A percentile compares a stretch with the other conserved stretches of the same genome.
These are phyloP conservation scores for Kradibia gibbosae DNA, from an alignment of 1,140 invertebrate species.

Conservation along the genomic window DNA sequence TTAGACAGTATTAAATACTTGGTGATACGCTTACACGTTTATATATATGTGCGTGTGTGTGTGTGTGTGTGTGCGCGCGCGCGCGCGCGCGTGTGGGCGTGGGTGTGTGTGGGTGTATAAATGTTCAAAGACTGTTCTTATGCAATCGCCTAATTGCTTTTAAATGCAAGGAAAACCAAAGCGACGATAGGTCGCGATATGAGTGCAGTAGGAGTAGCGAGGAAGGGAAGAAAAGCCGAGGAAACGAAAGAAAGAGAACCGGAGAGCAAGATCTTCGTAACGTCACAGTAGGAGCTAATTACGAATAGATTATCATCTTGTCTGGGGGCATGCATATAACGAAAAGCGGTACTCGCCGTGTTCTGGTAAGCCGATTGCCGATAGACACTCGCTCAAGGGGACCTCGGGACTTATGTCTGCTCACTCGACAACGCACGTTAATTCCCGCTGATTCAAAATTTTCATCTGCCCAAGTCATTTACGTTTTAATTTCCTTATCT, in stretches of 20 bases:
- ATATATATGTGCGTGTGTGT: too few relatives aligned
- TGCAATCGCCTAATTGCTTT: slow-evolving; percentile 54
- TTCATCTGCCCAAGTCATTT: not conserved
- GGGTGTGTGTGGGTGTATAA: slow-evolving; percentile 40
- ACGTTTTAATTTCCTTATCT: not conserved
- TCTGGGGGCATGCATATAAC: slow-evolving; percentile 10
- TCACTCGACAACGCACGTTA: not conserved
- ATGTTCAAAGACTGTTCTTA: too few relatives aligned
- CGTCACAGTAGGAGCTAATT: slow-evolving; percentile 54
- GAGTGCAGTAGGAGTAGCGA: not conserved
- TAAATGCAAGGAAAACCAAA: slow-evolving; percentile 51
- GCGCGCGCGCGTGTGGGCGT: not conserved
- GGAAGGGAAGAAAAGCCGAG: not conserved
- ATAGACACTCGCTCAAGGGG: not conserved
- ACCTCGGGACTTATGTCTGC: not conserved
- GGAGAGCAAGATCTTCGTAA: slow-evolving; percentile 1
- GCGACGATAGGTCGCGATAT: not conserved
- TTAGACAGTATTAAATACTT: too few relatives aligned
- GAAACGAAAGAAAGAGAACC: too few relatives aligned
- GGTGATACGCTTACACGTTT: too few relatives aligned
- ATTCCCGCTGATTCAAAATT: not conserved
- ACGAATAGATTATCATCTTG: slow-evolving; percentile 57
- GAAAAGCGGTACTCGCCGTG: not conserved
- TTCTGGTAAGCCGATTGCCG: not conserved
- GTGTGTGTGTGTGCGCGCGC: too few relatives aligned